Percentiles rank a stretch among this genome's conserved stretches.
These are phyloP conservation scores for Drosophila fungiperda DNA, from an alignment of 2,888 invertebrate species.

Conservation along the genomic window DNA sequence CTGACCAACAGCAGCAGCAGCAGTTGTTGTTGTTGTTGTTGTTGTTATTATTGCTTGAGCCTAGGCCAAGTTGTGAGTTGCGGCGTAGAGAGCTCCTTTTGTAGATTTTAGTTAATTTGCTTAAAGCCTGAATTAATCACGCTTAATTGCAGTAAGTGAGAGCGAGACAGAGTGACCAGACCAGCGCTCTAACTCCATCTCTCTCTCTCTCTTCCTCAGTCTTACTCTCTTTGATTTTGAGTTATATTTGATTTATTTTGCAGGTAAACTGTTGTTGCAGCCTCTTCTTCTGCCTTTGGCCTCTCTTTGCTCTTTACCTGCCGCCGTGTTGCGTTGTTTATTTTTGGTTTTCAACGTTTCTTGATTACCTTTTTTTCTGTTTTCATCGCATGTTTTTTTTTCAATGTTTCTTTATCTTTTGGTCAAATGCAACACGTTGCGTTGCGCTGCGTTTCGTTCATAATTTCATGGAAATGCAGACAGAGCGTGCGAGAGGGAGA, in stretches of 20 bases:
- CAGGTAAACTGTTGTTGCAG: conserved; percentile 66
- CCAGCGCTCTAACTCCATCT: neutral
- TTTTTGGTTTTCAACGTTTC: conserved; percentile 77
- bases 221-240: conserved; percentile 41
- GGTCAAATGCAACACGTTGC: conserved; percentile 71
- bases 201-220: neutral
- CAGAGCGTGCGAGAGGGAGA: conserved; percentile 8
- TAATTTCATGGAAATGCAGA: conserved; percentile 76
- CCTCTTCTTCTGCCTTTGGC: conserved; percentile 69
- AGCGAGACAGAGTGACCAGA: neutral
- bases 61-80: conserved; percentile 47
- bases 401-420: conserved; percentile 70
- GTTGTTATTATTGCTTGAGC: conserved; percentile 32
- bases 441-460: conserved; percentile 76
- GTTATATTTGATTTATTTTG: conserved; percentile 66
- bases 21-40: conserved; percentile 17
- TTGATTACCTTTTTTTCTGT: conserved; percentile 69
- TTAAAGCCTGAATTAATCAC: conserved; percentile 79
- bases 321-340: conserved; percentile 62
- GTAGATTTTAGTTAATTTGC: conserved; percentile 76
- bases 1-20: conserved; percentile 50
- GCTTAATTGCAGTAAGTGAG: conserved; percentile 72
- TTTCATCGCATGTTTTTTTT: conserved; percentile 19
- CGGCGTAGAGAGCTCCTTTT: conserved; percentile 48
- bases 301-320: conserved; percentile 53